These are phyloP conservation scores for Drosophila eugracilis DNA, from an alignment of 1,140 invertebrate species.

Conservation along the genomic window DNA sequence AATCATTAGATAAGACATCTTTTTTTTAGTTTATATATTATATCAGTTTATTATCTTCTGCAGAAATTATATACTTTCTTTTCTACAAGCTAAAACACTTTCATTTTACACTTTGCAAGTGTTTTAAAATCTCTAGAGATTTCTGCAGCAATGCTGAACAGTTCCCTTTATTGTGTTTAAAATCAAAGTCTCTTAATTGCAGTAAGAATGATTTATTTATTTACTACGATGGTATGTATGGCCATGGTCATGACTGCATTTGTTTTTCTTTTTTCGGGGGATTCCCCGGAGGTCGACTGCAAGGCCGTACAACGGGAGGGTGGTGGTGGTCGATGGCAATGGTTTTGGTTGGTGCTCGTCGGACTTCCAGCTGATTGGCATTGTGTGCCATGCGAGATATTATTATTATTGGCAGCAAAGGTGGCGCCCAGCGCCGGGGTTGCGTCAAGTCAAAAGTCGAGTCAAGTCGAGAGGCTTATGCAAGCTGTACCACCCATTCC, in stretches of 20 bases:
- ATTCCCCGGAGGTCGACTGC: constrained; percentile 39
- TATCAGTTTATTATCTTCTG: no score
- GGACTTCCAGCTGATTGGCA: constrained; percentile 53
- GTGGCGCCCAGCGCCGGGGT: constrained; percentile 58
- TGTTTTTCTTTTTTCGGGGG: constrained; percentile 3
- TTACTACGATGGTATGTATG: background rate
- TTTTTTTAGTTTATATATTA: no score
- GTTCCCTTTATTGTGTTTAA: no score
- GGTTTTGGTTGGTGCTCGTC: background rate
- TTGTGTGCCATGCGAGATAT: constrained; percentile 55
- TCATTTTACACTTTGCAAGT: no score
- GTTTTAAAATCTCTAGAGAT: no score
- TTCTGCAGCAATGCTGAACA: no score
- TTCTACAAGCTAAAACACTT: no score
- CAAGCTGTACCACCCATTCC: constrained; percentile 44
- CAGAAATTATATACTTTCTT: no score
- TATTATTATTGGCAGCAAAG: constrained; percentile 80
- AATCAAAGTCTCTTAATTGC: constrained; percentile 2
- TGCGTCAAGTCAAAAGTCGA: constrained; percentile 68
- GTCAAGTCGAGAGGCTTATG: constrained; percentile 70
- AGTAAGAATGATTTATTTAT: constrained; percentile 6
- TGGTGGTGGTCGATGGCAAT: background rate
- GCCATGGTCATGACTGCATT: constrained; percentile 20
- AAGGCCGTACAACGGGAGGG: constrained; percentile 22
- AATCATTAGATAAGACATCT: no score